Conservation (phyloP, 2,113 vertebrate genomes). For the Psilopsiagon aurifrons region DNA sequence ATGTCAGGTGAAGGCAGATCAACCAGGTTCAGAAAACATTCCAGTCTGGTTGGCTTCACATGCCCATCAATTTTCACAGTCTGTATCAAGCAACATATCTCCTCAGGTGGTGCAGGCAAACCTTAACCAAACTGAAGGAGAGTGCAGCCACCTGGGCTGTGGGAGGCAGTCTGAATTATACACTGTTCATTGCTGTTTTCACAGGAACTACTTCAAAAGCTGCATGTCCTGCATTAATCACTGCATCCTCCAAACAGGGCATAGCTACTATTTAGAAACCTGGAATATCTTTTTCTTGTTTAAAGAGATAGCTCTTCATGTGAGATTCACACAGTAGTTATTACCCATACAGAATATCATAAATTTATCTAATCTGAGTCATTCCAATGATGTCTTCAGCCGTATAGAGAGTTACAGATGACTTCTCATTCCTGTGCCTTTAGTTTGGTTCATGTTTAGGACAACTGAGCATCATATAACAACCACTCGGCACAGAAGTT, state of each 20-base stretch:
- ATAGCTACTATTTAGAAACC: neutral
- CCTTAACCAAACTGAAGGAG: neutral
- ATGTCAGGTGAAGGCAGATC: neutral
- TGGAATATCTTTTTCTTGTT: neutral
- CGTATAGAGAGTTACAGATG: neutral
- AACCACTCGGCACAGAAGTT: neutral
- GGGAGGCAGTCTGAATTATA: neutral
- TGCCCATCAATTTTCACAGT: neutral
- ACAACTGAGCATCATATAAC: neutral
- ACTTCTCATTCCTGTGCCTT: neutral
- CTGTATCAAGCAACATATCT: neutral
- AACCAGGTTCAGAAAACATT: neutral
- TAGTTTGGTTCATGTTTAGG: neutral
- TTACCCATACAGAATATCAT: neutral
- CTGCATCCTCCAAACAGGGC: neutral
- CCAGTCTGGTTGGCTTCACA: neutral
- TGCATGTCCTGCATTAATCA: neutral
- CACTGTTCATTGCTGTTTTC: neutral
- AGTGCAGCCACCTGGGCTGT: neutral
- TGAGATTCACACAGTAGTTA: neutral
- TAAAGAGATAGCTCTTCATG: neutral
- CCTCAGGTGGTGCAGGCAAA: neutral
- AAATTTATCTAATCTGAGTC: neutral
- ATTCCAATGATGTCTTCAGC: neutral
- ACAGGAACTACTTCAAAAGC: neutral